phyloP scores from a whole-genome alignment of 2,113 vertebrate genomes.

The Nipponia nippon region DNA sequence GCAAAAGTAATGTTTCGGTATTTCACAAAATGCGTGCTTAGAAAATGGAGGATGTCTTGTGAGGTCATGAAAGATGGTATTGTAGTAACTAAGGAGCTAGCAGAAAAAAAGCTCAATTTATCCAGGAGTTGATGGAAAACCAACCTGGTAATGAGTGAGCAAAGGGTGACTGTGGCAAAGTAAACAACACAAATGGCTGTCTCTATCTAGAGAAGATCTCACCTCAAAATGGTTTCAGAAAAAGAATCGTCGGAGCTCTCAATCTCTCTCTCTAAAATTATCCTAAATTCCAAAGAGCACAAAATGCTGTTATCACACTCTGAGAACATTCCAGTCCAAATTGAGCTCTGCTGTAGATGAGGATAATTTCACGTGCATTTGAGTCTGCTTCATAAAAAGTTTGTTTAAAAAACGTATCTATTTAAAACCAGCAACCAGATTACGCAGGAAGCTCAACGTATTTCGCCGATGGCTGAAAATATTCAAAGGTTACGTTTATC shows the following conservation, averaged over 20 bases:
- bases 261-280: not conserved
- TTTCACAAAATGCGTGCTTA: not conserved
- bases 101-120: not conserved
- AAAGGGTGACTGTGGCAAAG: not conserved
- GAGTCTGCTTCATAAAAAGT: not conserved
- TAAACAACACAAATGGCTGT: not conserved
- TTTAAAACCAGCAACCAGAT: not conserved
- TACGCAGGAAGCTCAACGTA: not conserved
- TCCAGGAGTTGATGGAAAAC: not conserved
- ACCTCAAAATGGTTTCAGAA: not conserved
- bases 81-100: not conserved
- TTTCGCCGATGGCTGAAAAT: not conserved
- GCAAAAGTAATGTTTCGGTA: not conserved
- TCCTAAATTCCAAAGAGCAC: not conserved
- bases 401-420: not conserved
- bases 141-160: not conserved
- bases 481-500: not conserved
- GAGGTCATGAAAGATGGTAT: not conserved
- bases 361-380: not conserved
- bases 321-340: not conserved
- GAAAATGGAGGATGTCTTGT: not conserved
- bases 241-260: not conserved
- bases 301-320: not conserved
- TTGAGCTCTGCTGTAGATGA: not conserved
- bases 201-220: not conserved